Evolutionary conservation across 2,888 invertebrate species (phyloP).

Genomic region (Eupelmus urozonus): DNA sequence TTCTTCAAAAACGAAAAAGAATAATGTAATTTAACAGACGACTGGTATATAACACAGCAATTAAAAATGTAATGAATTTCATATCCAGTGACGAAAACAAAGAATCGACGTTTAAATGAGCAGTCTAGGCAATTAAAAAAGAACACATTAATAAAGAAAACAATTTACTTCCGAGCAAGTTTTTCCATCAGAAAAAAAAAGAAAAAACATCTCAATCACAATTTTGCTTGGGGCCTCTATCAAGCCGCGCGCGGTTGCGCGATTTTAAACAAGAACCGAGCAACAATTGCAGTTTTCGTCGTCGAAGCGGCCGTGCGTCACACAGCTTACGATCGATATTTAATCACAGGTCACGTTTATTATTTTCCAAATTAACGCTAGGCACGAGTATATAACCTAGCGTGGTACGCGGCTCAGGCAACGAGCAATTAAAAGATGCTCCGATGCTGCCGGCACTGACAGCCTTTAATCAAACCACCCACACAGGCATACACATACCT

Average conservation of each 20-base stretch:
- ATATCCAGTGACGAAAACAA: too few species aligned
- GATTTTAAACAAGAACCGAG: conserved; percentile 20
- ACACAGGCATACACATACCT: not conserved
- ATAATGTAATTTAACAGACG: too few species aligned
- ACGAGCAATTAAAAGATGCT: conserved; percentile 65
- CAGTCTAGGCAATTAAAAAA: too few species aligned
- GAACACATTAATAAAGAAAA: too few species aligned
- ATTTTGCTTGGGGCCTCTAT: not conserved
- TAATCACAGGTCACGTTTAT: conserved; percentile 58
- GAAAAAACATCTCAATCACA: too few species aligned
- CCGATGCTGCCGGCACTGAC: conserved; percentile 43
- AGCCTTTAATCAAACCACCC: conserved; percentile 54
- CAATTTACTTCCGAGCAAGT: too few species aligned
- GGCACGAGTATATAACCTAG: conserved; percentile 16
- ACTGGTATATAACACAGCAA: too few species aligned
- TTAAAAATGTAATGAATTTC: too few species aligned
- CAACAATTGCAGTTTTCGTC: conserved; percentile 16
- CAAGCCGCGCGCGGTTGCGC: not conserved
- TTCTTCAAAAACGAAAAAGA: too few species aligned
- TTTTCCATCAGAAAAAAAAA: too few species aligned
- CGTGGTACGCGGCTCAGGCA: conserved; percentile 45
- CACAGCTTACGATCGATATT: conserved; percentile 48
- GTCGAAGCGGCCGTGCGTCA: not conserved
- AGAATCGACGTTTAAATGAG: too few species aligned
- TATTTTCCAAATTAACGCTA: conserved; percentile 63